Percentiles rank a stretch among this genome's conserved stretches.
These are phyloP conservation scores for Brachirus orientalis DNA, from an alignment of 2,113 vertebrate species.

Conservation along the genomic window DNA sequence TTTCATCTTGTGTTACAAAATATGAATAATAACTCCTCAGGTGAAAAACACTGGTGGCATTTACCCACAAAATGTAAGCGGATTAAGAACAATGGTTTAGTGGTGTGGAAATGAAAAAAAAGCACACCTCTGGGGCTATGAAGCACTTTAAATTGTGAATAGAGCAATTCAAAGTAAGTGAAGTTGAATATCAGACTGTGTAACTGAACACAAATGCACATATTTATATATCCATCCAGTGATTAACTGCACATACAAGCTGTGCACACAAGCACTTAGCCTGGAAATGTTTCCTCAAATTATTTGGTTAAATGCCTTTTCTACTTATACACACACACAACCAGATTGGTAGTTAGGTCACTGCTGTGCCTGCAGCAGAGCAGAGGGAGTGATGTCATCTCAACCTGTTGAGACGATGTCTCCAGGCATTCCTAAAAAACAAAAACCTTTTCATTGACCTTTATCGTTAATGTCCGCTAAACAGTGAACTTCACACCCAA, in stretches of 20 bases:
- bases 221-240: no score
- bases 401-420: conserved; percentile 49
- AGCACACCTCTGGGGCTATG: no score
- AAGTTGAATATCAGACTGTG: conserved; percentile 13
- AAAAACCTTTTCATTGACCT: conserved; percentile 61
- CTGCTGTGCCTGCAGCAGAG: conserved; percentile 35
- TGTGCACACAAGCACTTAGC: conserved; percentile 9
- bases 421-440: conserved; percentile 12
- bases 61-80: conserved; percentile 4
- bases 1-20: neutral
- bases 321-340: conserved; percentile 16
- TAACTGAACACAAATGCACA: conserved; percentile 18
- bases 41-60: conserved; percentile 14
- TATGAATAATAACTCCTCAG: conserved; percentile 7
- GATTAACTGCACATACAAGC: neutral
- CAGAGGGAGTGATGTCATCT: conserved; percentile 42
- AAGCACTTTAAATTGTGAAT: conserved; percentile 2
- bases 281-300: conserved; percentile 40
- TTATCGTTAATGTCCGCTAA: conserved; percentile 21
- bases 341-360: conserved; percentile 62
- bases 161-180: neutral
- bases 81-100: conserved; percentile 28
- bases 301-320: conserved; percentile 42
- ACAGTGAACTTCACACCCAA: conserved; percentile 12
- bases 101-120: no score